phyloP scores from a whole-genome alignment of 2,797 vertebrate species.

The Melanotaenia boesemani region DNA sequence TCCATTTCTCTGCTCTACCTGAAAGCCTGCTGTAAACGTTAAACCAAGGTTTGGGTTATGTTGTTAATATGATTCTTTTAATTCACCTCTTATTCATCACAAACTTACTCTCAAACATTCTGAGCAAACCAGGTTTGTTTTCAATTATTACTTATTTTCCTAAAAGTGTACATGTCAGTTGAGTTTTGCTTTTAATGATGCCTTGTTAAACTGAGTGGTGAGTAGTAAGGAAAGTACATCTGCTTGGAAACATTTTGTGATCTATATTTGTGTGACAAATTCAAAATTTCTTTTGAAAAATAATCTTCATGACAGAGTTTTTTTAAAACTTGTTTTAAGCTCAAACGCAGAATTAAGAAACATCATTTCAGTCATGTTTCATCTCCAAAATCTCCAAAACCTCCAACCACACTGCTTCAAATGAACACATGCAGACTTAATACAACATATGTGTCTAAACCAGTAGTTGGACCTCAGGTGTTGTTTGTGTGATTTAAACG shows the following conservation, averaged over 20 bases:
- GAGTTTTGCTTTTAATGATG: not conserved
- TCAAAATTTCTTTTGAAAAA: not conserved
- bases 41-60: no score
- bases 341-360: not conserved
- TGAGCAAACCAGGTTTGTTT: not conserved
- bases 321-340: not conserved
- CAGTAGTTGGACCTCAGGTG: no score
- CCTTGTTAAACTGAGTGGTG: not conserved
- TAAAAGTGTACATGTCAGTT: not conserved
- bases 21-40: not conserved
- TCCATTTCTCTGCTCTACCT: not conserved
- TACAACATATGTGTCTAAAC: no score
- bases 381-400: not conserved
- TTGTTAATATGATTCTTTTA: no score
- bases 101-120: not conserved
- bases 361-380: not conserved
- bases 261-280: not conserved
- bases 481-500: no score
- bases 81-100: no score
- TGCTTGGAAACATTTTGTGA: not conserved
- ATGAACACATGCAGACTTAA: not conserved
- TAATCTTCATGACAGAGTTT: not conserved
- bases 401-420: not conserved
- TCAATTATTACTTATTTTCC: no score
- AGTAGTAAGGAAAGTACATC: not conserved